phyloP scores from a whole-genome alignment of 2,888 invertebrate genomes.

The Tetrapedia diversipes region DNA sequence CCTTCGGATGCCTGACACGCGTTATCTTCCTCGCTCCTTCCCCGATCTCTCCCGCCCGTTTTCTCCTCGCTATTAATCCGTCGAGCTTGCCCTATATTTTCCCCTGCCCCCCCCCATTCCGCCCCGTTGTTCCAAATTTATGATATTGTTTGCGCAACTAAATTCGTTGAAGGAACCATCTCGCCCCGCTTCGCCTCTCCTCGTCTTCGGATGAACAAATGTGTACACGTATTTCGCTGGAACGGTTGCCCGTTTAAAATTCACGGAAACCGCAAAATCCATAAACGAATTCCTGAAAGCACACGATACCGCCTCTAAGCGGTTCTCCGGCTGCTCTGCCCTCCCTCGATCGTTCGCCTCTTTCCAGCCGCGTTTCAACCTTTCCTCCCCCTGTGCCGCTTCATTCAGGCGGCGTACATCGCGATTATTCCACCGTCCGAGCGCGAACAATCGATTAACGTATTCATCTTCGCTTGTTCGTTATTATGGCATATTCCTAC shows the following conservation, averaged over 20 bases:
- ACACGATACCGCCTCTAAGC: neutral
- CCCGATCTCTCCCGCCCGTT: neutral
- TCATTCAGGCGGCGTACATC: constrained; percentile 36
- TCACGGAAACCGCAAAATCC: neutral
- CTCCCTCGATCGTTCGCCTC: constrained; percentile 15
- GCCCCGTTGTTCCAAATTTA: constrained; percentile 34
- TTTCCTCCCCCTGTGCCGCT: constrained; percentile 23
- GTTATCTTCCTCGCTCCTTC: constrained; percentile 40
- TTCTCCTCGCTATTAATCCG: constrained; percentile 34
- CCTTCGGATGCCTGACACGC: constrained; percentile 48
- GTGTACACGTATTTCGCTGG: neutral
- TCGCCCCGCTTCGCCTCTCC: neutral
- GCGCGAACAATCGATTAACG: constrained; percentile 58
- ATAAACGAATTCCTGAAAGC: neutral
- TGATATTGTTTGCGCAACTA: constrained; percentile 28
- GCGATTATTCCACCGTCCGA: constrained; percentile 50
- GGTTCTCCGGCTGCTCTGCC: neutral
- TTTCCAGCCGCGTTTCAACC: constrained; percentile 30
- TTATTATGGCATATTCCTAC: constrained; percentile 32
- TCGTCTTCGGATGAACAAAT: no score
- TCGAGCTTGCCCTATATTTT: constrained; percentile 26
- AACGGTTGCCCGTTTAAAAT: neutral
- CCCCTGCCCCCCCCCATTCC: neutral
- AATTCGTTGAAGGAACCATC: neutral
- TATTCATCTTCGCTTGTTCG: constrained; percentile 50